Base-by-base conservation (phyloP, 2,113 vertebrate genomes). In the Morphnarchus princeps region DNA sequence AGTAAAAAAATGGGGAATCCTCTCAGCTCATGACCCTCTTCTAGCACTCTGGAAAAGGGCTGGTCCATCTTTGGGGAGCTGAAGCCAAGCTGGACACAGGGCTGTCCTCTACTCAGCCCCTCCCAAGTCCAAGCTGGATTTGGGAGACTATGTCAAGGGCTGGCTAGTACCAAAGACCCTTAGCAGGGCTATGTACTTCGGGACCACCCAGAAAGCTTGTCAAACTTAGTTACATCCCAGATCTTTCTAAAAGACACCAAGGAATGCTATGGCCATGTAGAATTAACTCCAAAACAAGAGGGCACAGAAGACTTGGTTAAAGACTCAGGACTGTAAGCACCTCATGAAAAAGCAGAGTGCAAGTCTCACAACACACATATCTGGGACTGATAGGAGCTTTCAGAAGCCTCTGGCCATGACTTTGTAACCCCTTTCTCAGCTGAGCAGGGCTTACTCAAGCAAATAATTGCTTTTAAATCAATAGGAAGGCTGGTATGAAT, bases 381-480 rank as follows among this genome's bases (percentile, higher is more conserved):
- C 42, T 52, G 34, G 6, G 28, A 49, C 16, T 7, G 34, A 62
- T 4, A 72, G 26, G 7, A 86, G 47, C 36, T 95, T 90, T 89
- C 57, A 85, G 42, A 93, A 84, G 26, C 57, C 81, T 82, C 45
- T 62, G 52, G 22, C 16, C 49, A 58, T 55, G 43, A 43, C 54
- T 84, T 52, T 76, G 36, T 72, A 84, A 78, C 3, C 52, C 6
- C 45, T 90, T 87, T 93, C 72, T 95, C 83, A 82, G 42, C 4
- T 65, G 16, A 89, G 32, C 34, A 65, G 73, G 29, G 9, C 49
- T 94, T 82, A 85, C n/a, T 93, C 70, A 70, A 28, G 58, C 54
- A 91, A 78, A 66, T 76, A 91, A 91, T 89, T 89, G 65, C 45
- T 79, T 87, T 91, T 36, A 87, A 89, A 76, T 96, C 86, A 76